A percentile compares a stretch with the other conserved stretches of the same genome.
Evolutionary conservation across 37 sponge, comb jelly and placozoan genomes (phyloP).

Genomic region (Eunapius fragilis): DNA sequence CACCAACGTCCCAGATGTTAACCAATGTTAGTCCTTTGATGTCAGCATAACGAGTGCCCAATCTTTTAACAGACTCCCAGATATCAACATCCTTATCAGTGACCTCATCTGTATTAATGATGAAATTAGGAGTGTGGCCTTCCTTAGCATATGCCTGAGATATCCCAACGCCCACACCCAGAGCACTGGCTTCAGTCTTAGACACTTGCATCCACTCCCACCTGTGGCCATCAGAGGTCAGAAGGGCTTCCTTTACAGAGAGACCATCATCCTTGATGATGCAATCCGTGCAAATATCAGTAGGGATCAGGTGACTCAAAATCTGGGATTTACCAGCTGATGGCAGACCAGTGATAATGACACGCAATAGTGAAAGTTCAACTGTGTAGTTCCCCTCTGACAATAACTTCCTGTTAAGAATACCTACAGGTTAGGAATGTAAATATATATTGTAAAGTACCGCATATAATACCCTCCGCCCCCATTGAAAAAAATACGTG

Average conservation of each 20-base stretch:
- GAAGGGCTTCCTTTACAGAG: background rate
- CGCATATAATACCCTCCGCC: too few relatives aligned
- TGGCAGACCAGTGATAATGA: background rate
- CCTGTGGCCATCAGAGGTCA: background rate
- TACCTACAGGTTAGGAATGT: background rate
- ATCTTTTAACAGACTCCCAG: background rate
- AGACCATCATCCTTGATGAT: background rate
- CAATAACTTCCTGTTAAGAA: background rate
- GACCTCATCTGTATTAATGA: background rate
- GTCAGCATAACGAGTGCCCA: background rate
- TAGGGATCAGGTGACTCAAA: background rate
- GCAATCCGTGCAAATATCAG: background rate
- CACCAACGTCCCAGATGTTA: background rate
- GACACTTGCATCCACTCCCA: background rate
- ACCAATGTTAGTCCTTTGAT: background rate
- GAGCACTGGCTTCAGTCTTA: background rate
- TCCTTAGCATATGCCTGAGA: background rate
- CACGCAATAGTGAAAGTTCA: background rate
- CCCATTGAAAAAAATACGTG: too few relatives aligned
- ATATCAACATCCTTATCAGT: background rate
- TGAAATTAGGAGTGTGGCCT: background rate
- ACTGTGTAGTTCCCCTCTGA: background rate
- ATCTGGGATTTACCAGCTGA: background rate
- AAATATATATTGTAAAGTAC: too few relatives aligned
- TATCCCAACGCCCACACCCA: background rate